Base-by-base conservation (phyloP, 2,888 invertebrate species). In the Drosophila acutilabella region DNA sequence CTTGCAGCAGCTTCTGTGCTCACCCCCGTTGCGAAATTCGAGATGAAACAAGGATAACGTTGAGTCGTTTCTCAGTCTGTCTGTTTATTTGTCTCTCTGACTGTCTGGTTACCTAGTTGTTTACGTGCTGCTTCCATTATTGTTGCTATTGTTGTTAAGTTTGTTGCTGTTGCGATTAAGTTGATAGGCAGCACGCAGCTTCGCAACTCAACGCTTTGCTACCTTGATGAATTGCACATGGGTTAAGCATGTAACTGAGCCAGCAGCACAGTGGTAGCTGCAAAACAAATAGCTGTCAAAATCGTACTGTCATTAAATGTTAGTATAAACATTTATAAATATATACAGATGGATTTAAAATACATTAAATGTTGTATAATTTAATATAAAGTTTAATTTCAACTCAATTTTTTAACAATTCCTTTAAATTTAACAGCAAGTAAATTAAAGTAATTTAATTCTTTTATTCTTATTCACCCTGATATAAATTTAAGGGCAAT, bases 171-270 rank as follows among this genome's bases (percentile, higher is more conserved):
- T 80, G 71, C 71, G 84, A 80, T 85, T 84, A 81, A 85, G 85
- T 74, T 88, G 85, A 84, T 82, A 80, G 82, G 76, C 88, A 68
- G 68, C 80, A 71, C 59, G 72, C 71, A 71, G 60, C 57, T 62
- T 56, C 18, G 57, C 50, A 64, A 50, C 57, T 64, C 64, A 50
- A 50, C 64, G 65, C 73, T 60, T 65, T 71, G 36, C 64, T 40
- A 66, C 65, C 65, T 71, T 78, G 78, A 81, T 81, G 75, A 80
- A 83, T 83, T 73, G 75, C 81, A 71, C 64, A 66, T 64, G 62
- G 50, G 59, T 51, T 38, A 36, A 47, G 41, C 10, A 30, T 57
- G 48, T 54, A 59, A 51, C 41, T 61, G 36, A 54, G 60, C 64
- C 54, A 23, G 30, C 23, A 4, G 45, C 13, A 80, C 75, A 47